A percentile compares a stretch with the other conserved stretches of the same genome.
Conservation (phyloP, 2,888 invertebrate genomes). For the Acleris laterana region DNA sequence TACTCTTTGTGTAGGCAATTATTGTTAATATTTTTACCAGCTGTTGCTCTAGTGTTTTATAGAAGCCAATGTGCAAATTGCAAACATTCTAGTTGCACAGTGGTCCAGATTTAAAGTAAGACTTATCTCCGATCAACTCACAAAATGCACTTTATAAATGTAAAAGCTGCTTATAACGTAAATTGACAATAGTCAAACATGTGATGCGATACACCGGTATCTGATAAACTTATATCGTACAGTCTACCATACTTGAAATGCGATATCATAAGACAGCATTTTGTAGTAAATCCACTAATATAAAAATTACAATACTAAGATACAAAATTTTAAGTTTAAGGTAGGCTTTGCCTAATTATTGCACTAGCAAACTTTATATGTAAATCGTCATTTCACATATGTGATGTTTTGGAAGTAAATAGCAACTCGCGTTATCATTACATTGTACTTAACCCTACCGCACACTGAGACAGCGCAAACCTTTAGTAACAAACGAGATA, state of each 20-base stretch:
- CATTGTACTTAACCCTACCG: slow-evolving; percentile 44
- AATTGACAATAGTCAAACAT: slow-evolving; percentile 35
- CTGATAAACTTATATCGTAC: not conserved
- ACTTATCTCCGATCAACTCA: too few relatives aligned
- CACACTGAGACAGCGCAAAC: slow-evolving; percentile 45
- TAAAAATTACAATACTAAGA: slow-evolving; percentile 72
- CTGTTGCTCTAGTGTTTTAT: too few relatives aligned
- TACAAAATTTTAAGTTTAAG: slow-evolving; percentile 74
- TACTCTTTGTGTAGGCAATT: too few relatives aligned
- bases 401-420: slow-evolving; percentile 70
- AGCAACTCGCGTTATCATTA: slow-evolving; percentile 40
- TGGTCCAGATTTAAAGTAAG: too few relatives aligned
- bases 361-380: slow-evolving; percentile 76
- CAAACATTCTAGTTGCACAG: too few relatives aligned
- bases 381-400: slow-evolving; percentile 69
- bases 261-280: slow-evolving; percentile 44
- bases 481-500: slow-evolving; percentile 9
- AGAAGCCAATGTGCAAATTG: too few relatives aligned
- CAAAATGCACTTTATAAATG: slow-evolving; percentile 36
- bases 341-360: slow-evolving; percentile 83
- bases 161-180: slow-evolving; percentile 58
- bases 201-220: slow-evolving; percentile 1
- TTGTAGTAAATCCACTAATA: slow-evolving; percentile 54
- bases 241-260: slow-evolving; percentile 6
- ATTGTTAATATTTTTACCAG: too few relatives aligned